A percentile compares a stretch with the other conserved stretches of the same genome.
Conservation (phyloP, 2,888 invertebrate species). For the Drosophila demipolita region DNA sequence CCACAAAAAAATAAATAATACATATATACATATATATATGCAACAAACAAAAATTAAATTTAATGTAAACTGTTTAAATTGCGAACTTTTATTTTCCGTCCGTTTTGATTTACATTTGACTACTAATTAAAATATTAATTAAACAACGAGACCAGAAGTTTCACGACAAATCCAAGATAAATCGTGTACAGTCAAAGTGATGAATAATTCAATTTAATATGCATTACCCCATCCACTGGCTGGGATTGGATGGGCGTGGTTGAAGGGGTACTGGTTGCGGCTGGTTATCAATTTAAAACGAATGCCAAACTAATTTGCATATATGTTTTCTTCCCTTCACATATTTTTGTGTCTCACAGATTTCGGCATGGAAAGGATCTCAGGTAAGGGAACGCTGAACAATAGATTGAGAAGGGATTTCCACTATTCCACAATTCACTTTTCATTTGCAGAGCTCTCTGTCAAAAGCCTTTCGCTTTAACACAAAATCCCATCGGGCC, state of each 20-base stretch:
- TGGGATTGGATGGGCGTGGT: background rate
- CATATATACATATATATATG: slow-evolving; percentile 12
- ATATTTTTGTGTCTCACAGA: slow-evolving; percentile 65
- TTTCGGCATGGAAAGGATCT: slow-evolving; percentile 85
- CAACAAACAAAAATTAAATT: slow-evolving; percentile 38
- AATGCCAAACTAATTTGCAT: slow-evolving; percentile 20
- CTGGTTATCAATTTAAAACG: slow-evolving; percentile 4
- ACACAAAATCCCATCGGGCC: slow-evolving; percentile 83
- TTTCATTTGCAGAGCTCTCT: slow-evolving; percentile 81
- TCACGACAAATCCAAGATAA: slow-evolving; percentile 64
- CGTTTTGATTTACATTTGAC: slow-evolving; percentile 21
- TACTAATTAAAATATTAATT: slow-evolving; percentile 4
- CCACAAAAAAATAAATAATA: background rate
- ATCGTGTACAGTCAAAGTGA: slow-evolving; percentile 13
- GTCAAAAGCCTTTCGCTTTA: slow-evolving; percentile 85
- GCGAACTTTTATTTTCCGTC: slow-evolving; percentile 24
- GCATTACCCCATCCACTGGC: slow-evolving; percentile 7
- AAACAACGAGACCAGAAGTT: slow-evolving; percentile 55
- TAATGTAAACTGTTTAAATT: slow-evolving; percentile 44
- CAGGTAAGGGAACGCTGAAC: slow-evolving; percentile 75
- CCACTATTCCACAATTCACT: background rate
- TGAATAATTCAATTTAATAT: slow-evolving; percentile 20
- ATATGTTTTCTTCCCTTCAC: slow-evolving; percentile 28
- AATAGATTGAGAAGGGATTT: background rate
- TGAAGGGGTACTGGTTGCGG: background rate